A percentile compares a stretch with the other conserved stretches of the same genome.
phyloP scores from a whole-genome alignment of 2,888 invertebrate genomes.

The Syrista parreyssii region DNA sequence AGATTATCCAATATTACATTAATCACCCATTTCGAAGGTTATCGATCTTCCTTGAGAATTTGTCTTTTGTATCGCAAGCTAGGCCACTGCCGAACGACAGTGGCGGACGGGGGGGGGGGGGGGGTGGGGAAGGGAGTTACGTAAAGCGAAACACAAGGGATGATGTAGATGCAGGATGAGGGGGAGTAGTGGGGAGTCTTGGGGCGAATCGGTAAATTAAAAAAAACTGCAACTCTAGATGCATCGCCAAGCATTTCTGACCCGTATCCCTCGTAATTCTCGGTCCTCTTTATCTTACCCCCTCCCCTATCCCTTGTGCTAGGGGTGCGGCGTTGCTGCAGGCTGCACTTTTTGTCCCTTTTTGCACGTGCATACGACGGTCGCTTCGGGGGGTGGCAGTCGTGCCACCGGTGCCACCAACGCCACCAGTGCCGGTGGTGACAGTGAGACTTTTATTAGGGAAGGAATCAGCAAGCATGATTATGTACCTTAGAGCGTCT shows the following conservation, averaged over 20 bases:
- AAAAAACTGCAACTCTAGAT: constrained; percentile 61
- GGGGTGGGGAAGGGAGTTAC: not conserved
- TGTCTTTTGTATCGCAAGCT: not conserved
- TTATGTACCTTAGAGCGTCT: constrained; percentile 65
- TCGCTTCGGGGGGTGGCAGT: constrained; percentile 11
- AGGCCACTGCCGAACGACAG: too few species aligned
- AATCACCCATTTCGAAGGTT: not conserved
- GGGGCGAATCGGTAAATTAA: constrained; percentile 51
- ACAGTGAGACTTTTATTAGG: constrained; percentile 66
- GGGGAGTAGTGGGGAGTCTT: constrained; percentile 25
- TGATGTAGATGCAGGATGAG: constrained; percentile 2
- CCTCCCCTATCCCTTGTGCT: constrained; percentile 8
- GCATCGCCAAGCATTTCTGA: constrained; percentile 62
- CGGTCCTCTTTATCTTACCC: constrained; percentile 51
- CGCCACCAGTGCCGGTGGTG: constrained; percentile 32
- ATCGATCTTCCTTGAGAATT: not conserved
- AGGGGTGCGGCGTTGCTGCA: constrained; percentile 30
- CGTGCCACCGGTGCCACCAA: constrained; percentile 8
- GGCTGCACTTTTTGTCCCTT: constrained; percentile 38
- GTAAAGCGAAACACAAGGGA: not conserved
- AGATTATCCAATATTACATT: not conserved
- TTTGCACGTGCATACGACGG: constrained; percentile 28
- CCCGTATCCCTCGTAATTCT: constrained; percentile 55
- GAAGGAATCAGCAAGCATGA: constrained; percentile 66
- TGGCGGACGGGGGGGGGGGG: too few species aligned